Evolutionary conservation across 2,888 invertebrate species (phyloP).

Genomic region (Drosophila phalerata): DNA sequence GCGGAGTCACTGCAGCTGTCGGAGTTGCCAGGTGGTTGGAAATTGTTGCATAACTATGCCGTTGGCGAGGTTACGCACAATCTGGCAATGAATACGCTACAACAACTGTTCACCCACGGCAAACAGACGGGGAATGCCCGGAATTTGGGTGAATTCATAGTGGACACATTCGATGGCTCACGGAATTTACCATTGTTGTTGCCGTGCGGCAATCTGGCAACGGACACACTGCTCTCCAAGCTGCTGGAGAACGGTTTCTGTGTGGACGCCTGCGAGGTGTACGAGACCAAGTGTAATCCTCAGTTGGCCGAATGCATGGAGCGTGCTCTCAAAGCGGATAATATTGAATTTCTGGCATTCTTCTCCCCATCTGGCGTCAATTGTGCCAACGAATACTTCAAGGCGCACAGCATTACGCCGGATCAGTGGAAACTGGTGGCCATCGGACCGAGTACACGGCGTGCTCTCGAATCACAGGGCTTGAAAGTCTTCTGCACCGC

Average conservation of each 20-base stretch:
- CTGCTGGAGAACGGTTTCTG: slow-evolving; percentile 84
- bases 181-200: slow-evolving; percentile 86
- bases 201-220: slow-evolving; percentile 87
- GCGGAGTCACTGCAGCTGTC: slow-evolving; percentile 84
- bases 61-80: slow-evolving; percentile 87
- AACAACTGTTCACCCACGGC: slow-evolving; percentile 86
- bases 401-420: slow-evolving; percentile 78
- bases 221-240: slow-evolving; percentile 86
- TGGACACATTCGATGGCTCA: slow-evolving; percentile 86
- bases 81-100: slow-evolving; percentile 85
- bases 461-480: slow-evolving; percentile 85
- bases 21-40: slow-evolving; percentile 85
- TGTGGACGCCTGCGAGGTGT: slow-evolving; percentile 86
- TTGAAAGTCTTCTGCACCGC: slow-evolving; percentile 86
- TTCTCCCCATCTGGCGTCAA: slow-evolving; percentile 88
- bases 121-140: slow-evolving; percentile 87
- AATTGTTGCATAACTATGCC: slow-evolving; percentile 86
- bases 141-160: slow-evolving; percentile 86
- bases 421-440: slow-evolving; percentile 86
- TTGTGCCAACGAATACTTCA: slow-evolving; percentile 85
- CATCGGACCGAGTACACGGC: slow-evolving; percentile 87
- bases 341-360: slow-evolving; percentile 87
- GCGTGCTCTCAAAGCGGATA: slow-evolving; percentile 80
- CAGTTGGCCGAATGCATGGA: slow-evolving; percentile 85
- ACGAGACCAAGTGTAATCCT: slow-evolving; percentile 86